Percentiles rank a stretch among this genome's conserved stretches.
phyloP scores from a whole-genome alignment of 1,140 invertebrate species.

The Gryllus bimaculatus region DNA sequence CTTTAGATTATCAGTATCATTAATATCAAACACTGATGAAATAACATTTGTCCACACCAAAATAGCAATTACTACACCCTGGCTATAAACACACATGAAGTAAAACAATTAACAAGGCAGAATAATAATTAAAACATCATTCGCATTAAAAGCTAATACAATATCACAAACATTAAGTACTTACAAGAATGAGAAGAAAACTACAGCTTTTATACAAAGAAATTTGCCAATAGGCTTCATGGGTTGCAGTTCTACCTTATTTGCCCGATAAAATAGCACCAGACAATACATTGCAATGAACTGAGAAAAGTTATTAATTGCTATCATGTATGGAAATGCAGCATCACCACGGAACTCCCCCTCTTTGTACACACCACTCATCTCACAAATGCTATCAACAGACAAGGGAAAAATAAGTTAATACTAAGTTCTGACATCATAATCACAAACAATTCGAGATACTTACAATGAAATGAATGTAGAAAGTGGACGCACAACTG shows the following conservation, averaged over 20 bases:
- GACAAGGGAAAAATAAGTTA: neutral
- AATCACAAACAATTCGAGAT: constrained; percentile 9
- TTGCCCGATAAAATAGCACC: constrained; percentile 87
- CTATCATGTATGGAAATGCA: constrained; percentile 83
- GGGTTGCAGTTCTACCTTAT: constrained; percentile 72
- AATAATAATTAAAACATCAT: neutral
- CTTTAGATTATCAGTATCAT: constrained; percentile 53
- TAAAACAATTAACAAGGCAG: constrained; percentile 14
- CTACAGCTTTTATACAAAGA: constrained; percentile 95
- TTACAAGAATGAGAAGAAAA: constrained; percentile 98
- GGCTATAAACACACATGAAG: constrained; percentile 52
- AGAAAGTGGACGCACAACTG: constrained; percentile 77
- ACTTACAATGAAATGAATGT: constrained; percentile 81
- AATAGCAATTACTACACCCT: constrained; percentile 81
- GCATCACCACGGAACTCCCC: constrained; percentile 74
- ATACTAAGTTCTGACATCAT: neutral
- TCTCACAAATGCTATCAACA: constrained; percentile 68
- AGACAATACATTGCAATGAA: constrained; percentile 95
- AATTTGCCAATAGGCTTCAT: constrained; percentile 94
- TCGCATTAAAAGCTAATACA: neutral
- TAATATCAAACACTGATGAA: constrained; percentile 55
- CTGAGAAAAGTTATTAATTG: constrained; percentile 89
- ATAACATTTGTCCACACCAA: constrained; percentile 71
- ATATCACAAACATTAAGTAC: constrained; percentile 33
- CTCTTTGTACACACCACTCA: constrained; percentile 78